A percentile compares a stretch with the other conserved stretches of the same genome.
These are phyloP conservation scores for Rhamphomyia laevipes DNA, from an alignment of 2,888 invertebrate genomes.

Conservation along the genomic window DNA sequence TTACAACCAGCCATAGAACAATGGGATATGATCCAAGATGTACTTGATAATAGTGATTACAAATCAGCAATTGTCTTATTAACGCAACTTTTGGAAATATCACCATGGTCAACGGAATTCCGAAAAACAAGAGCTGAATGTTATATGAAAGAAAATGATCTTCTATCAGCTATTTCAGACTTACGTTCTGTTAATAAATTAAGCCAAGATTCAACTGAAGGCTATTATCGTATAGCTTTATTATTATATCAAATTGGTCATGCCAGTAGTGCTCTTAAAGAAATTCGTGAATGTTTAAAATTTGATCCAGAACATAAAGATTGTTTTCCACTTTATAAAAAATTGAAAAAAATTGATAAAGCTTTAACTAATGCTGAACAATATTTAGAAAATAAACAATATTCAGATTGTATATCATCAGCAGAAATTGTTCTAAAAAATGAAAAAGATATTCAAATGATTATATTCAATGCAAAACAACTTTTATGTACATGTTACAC, in stretches of 20 bases:
- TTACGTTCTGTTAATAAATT: conserved; percentile 82
- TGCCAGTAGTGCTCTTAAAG: conserved; percentile 78
- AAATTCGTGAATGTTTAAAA: conserved; percentile 92
- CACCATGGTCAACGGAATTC: conserved; percentile 80
- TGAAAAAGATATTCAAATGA: conserved; percentile 59
- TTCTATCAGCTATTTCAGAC: conserved; percentile 80
- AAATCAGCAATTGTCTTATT: conserved; percentile 50
- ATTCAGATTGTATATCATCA: conserved; percentile 52
- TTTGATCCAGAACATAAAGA: conserved; percentile 95
- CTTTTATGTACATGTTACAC: conserved; percentile 70
- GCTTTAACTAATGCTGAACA: conserved; percentile 53
- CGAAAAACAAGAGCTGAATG: conserved; percentile 80
- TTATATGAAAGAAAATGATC: conserved; percentile 65
- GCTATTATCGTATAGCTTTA: conserved; percentile 52
- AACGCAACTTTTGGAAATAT: conserved; percentile 59
- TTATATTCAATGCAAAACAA: conserved; percentile 61
- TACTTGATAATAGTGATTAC: conserved; percentile 45
- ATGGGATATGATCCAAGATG: conserved; percentile 52
- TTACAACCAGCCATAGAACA: conserved; percentile 52
- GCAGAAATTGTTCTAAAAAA: conserved; percentile 54
- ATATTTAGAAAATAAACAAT: conserved; percentile 49
- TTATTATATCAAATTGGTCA: conserved; percentile 86
- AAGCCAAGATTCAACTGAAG: conserved; percentile 82
- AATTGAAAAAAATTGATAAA: conserved; percentile 86
- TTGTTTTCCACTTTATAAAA: conserved; percentile 94